Base-by-base conservation (phyloP, 2,888 invertebrate genomes). In the Azorinus chamasolen region DNA sequence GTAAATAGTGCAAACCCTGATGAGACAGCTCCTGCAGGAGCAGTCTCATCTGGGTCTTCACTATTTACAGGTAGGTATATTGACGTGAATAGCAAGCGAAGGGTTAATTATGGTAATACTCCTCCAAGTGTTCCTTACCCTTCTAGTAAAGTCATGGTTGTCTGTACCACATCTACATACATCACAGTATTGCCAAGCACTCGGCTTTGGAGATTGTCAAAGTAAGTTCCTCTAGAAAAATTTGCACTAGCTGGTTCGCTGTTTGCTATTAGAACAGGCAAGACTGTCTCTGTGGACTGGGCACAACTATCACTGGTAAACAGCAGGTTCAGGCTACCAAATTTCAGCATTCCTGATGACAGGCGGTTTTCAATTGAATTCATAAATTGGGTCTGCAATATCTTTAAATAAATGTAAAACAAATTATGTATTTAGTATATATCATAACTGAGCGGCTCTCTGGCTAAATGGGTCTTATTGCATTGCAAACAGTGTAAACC, bases 131-230 rank as follows among this genome's bases (percentile, higher is more conserved):
- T 32, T 32, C 91, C 75, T 88, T 90, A 88, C 92, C 91, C 87
- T 51, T 94, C 94, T 45, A 96, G 93, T 57, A 97, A 93, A 77
- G 95, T 93, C 95, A 96, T 96, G 0, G 97, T 96, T 45, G 96
- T 96, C 46, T 95, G 94, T 87, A 97, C 93, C 63, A 97, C 94
- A 84, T 97, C 97, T 1, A 95, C 94, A 94, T 97, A 98, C 78
- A 98, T 95, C 14, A 98, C 95, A 64, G 97, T 94, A 20, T 97
- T 96, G 3, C 98, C 98, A 62, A 98, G 92, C 41, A 95, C 93
- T 62, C 94, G 94, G 0, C 97, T 96, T 75, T 95, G 94, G 50
- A 98, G 94, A 91, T 96, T 83, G 0, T 77, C 63, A 82, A 83
- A 83, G 75, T 91, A 92, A 4, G 39, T 51, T 12, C 71, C 41